Evolutionary conservation across 2,888 invertebrate genomes (phyloP).

Genomic region (Minunthozetes semirufus): DNA sequence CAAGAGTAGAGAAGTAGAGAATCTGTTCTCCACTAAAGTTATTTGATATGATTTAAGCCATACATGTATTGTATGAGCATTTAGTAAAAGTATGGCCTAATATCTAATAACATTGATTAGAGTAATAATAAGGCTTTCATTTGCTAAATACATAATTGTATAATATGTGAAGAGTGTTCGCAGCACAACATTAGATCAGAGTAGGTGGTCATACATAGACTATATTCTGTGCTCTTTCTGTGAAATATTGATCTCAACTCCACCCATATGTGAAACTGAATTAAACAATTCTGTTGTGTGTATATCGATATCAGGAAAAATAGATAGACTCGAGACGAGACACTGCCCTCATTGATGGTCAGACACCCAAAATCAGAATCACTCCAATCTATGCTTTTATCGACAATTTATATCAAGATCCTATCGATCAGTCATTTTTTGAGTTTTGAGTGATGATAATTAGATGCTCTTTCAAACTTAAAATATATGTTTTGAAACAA

Average conservation of each 20-base stretch:
- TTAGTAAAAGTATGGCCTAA: not conserved
- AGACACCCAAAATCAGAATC: not conserved
- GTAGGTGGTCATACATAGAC: not conserved
- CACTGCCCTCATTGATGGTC: conserved; percentile 21
- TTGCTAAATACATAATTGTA: not conserved
- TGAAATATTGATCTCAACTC: conserved; percentile 27
- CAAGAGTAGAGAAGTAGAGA: not conserved
- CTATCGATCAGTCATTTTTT: not conserved
- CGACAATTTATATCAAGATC: not conserved
- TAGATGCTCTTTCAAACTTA: not conserved
- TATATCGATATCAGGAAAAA: not conserved
- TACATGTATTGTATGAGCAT: not conserved
- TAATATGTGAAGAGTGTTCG: not conserved
- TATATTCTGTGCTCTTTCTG: not conserved
- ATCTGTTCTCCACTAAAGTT: not conserved
- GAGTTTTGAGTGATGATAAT: not conserved
- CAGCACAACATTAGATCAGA: not conserved
- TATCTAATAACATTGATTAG: conserved; percentile 26
- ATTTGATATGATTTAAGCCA: conserved; percentile 5
- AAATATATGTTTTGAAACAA: not conserved
- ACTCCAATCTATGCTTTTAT: not conserved
- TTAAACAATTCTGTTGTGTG: not conserved
- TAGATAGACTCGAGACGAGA: not conserved
- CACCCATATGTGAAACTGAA: conserved; percentile 26
- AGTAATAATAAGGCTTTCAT: conserved; percentile 29